phyloP scores from a whole-genome alignment of 2,888 invertebrate species.

The Cyclophora punctaria region DNA sequence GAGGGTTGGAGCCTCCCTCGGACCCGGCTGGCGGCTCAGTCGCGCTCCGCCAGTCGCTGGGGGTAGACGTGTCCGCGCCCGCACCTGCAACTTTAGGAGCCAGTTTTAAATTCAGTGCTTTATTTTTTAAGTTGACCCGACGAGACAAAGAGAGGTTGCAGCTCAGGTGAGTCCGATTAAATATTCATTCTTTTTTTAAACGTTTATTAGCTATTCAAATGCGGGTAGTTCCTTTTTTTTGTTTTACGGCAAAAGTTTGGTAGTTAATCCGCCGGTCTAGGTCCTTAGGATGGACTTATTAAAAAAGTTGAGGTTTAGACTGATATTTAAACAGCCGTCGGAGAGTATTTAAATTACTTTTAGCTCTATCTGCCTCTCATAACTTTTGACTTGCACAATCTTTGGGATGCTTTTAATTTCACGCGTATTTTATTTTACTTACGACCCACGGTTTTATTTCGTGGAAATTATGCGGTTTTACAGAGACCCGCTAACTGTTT shows the following conservation, averaged over 20 bases:
- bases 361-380: background rate
- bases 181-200: constrained; percentile 30
- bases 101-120: constrained; percentile 33
- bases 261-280: constrained; percentile 41
- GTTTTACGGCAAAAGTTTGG: constrained; percentile 46
- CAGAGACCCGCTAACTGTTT: no score
- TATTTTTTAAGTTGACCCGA: constrained; percentile 24
- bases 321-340: constrained; percentile 42
- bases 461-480: no score
- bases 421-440: no score
- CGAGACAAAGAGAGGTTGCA: constrained; percentile 19
- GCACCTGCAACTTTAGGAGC: constrained; percentile 19
- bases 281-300: constrained; percentile 41
- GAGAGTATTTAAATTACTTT: constrained; percentile 31
- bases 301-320: constrained; percentile 53
- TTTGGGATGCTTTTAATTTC: no score
- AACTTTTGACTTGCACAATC: no score
- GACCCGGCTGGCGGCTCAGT: constrained; percentile 32
- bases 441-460: no score
- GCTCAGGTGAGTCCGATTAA: constrained; percentile 34
- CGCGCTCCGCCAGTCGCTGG: constrained; percentile 27
- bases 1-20: constrained; percentile 30
- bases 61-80: constrained; percentile 22
- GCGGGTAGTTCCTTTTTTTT: constrained; percentile 27
- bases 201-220: constrained; percentile 34